phyloP scores from a whole-genome alignment of 2,797 vertebrate genomes.

The Betta splendens region DNA sequence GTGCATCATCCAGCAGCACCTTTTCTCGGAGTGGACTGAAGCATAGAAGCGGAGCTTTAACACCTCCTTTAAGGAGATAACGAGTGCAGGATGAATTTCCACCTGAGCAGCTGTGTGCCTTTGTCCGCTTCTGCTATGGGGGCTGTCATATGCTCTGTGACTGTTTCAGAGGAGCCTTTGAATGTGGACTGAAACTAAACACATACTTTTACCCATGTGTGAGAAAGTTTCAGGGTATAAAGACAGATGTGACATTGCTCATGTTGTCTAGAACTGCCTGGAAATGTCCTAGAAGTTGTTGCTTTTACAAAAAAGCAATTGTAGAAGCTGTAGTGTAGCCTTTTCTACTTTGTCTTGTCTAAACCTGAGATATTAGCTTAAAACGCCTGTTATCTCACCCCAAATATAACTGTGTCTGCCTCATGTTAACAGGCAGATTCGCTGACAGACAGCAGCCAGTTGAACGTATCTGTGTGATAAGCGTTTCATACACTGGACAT shows the following conservation, averaged over 20 bases:
- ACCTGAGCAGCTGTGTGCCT: slow-evolving; percentile 64
- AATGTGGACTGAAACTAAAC: slow-evolving; percentile 69
- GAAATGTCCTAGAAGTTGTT: background rate
- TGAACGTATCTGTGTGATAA: slow-evolving; percentile 66
- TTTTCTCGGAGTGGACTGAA: slow-evolving; percentile 79
- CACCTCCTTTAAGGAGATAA: slow-evolving; percentile 63
- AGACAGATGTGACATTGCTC: slow-evolving; percentile 32
- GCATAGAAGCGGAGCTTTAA: slow-evolving; percentile 68
- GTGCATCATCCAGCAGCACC: slow-evolving; percentile 82
- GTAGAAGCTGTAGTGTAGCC: too few relatives aligned
- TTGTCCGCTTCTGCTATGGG: slow-evolving; percentile 56
- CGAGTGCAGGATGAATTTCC: slow-evolving; percentile 47
- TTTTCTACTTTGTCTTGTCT: too few relatives aligned
- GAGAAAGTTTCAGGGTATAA: slow-evolving; percentile 55
- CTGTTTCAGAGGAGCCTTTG: slow-evolving; percentile 61
- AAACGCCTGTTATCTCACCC: background rate
- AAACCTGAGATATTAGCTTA: background rate
- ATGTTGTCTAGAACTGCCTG: background rate
- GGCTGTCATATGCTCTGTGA: slow-evolving; percentile 58
- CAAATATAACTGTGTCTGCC: slow-evolving; percentile 33
- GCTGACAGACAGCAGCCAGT: slow-evolving; percentile 45
- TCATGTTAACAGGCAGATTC: slow-evolving; percentile 53
- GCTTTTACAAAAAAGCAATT: too few relatives aligned
- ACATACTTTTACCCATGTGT: slow-evolving; percentile 56
- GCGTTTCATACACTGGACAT: slow-evolving; percentile 73